A percentile compares a stretch with the other conserved stretches of the same genome.
phyloP scores from a whole-genome alignment of 2,888 invertebrate species.

The Argyresthia goedartella region DNA sequence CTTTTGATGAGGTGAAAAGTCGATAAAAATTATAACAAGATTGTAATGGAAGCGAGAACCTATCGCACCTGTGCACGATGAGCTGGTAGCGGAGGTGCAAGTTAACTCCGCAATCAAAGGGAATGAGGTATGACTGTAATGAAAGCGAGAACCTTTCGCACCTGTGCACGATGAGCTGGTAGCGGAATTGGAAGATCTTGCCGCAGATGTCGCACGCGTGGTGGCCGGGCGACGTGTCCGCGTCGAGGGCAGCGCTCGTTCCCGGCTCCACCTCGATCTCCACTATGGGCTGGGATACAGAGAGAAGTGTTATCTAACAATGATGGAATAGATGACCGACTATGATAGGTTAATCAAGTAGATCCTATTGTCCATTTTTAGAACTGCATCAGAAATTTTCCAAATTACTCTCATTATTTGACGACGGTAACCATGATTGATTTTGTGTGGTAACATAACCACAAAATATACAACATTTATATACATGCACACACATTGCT shows the following conservation, averaged over 20 bases:
- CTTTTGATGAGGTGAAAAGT: too few relatives aligned
- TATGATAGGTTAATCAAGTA: too few relatives aligned
- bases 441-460: too few relatives aligned
- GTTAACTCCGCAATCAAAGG: conserved; percentile 85
- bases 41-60: conserved; percentile 2
- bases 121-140: not conserved
- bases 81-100: conserved; percentile 90
- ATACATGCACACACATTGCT: too few relatives aligned
- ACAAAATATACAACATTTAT: too few relatives aligned
- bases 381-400: too few relatives aligned
- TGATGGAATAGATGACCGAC: too few relatives aligned
- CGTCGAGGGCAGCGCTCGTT: conserved; percentile 67
- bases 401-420: too few relatives aligned
- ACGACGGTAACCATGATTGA: too few relatives aligned
- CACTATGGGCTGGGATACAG: conserved; percentile 15
- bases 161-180: conserved; percentile 88
- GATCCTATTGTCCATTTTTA: too few relatives aligned
- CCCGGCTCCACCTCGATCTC: conserved; percentile 65
- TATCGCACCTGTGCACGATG: conserved; percentile 78
- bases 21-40: not conserved
- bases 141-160: conserved; percentile 20
- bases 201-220: conserved; percentile 89
- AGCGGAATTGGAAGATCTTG: conserved; percentile 88
- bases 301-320: not conserved
- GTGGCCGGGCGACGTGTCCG: conserved; percentile 75